Conservation (phyloP, 1,140 invertebrate species). For the Hormaphis cornu region DNA sequence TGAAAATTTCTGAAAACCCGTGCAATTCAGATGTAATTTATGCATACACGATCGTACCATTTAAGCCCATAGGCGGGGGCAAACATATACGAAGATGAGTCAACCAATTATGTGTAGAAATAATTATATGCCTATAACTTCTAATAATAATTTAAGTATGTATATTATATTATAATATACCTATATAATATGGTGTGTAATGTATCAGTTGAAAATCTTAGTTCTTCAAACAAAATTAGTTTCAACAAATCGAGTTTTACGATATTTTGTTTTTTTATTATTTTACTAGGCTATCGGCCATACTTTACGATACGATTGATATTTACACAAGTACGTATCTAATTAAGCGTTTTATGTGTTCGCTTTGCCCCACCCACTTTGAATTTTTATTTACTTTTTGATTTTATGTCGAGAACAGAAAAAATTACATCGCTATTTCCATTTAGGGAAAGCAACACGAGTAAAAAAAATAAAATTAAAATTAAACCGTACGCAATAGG, state of each 20-base stretch:
- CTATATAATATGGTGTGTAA: too few relatives aligned
- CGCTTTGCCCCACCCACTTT: background rate
- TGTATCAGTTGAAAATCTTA: background rate
- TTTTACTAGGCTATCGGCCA: background rate
- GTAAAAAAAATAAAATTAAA: background rate
- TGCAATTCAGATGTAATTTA: background rate
- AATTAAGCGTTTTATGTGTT: constrained; percentile 1
- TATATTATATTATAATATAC: too few relatives aligned
- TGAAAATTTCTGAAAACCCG: constrained; percentile 1
- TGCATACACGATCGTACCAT: background rate
- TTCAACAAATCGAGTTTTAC: background rate
- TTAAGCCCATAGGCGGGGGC: background rate
- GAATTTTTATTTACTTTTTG: background rate
- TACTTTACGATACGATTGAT: too few relatives aligned
- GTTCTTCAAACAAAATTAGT: background rate
- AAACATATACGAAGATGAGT: background rate
- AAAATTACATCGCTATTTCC: background rate
- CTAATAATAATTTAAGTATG: background rate
- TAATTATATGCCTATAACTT: background rate
- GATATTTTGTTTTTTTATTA: background rate
- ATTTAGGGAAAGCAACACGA: background rate
- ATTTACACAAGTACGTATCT: background rate
- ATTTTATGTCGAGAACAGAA: background rate
- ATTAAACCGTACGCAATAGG: background rate
- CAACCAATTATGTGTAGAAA: background rate